Evolutionary conservation across 2,888 invertebrate genomes (phyloP), one percentile per base, ranked within the genome.

Genomic region (Conus canariensis): DNA sequence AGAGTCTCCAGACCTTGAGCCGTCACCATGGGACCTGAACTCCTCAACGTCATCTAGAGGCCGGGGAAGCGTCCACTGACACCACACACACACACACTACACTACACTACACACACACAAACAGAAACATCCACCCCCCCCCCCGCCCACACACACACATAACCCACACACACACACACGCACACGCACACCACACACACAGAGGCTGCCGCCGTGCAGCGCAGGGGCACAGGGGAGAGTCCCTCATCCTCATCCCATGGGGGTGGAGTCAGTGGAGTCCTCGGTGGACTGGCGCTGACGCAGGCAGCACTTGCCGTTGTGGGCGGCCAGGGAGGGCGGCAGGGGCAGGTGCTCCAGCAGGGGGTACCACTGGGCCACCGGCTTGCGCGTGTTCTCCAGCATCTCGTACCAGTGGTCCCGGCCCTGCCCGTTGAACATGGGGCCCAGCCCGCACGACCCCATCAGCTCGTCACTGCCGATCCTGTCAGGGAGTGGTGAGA

Each of bases 391-490:
- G 96, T 97, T 98, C 96, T 98, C 98, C 95, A 98, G 95, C 98
- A 98, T 98, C 96, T 98, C 98, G 90, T 97, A 97, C 98, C 98
- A 98, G 95, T 98, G 98, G 95, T 98, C 98, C 85, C 98, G 97
- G 0, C 98, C 98, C 67, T 97, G 97, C 8, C 98, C 98, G 90
- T 98, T 97, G 94, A 97, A 97, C 90, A 97, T 97, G 0, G 98
- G 97, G 0, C 98, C 98, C 90, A 98, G 97, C n/a, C 98, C 97
- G 92, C 96, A 96, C 96, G 98, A 98, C 8, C 98, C 98, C 97
- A 98, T 98, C 92, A 98, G 96, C 96, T 98, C 98, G 96, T 98
- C 98, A 67, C 98, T 97, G 19, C 98, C 98, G 94, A 98, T 98
- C 96, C 98, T 98, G 96, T 10, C 4, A 12, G 7, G 19, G 82